Evolutionary conservation across 2,113 vertebrate genomes (phyloP).

Genomic region (Smithornis capensis): DNA sequence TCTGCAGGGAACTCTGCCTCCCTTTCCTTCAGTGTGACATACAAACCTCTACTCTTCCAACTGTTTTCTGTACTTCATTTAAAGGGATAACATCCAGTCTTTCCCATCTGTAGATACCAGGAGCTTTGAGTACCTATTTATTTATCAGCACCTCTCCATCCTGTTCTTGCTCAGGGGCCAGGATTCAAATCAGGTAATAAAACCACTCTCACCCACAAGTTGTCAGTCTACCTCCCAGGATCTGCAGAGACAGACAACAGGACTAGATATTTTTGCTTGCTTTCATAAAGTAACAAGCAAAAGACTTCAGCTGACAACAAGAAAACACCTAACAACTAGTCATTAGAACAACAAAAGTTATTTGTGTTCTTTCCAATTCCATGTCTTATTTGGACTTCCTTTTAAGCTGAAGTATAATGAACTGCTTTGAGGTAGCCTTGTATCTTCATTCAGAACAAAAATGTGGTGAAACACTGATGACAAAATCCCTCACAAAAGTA

Average conservation of each 20-base stretch:
- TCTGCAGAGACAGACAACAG: not conserved
- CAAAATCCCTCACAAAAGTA: not conserved
- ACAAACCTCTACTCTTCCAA: not conserved
- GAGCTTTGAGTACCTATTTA: not conserved
- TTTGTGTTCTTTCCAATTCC: not conserved
- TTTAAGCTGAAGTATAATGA: not conserved
- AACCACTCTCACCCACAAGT: not conserved
- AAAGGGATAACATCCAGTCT: not conserved
- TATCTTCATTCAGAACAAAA: not conserved
- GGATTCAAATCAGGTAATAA: not conserved
- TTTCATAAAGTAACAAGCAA: not conserved
- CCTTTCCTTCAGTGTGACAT: not conserved
- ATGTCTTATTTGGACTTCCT: not conserved
- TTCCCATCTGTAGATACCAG: not conserved
- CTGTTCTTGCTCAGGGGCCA: not conserved
- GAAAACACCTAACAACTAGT: not conserved
- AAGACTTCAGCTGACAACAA: not conserved
- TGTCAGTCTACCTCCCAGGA: not conserved
- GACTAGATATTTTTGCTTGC: not conserved
- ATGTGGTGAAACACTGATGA: not conserved
- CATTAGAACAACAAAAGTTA: not conserved
- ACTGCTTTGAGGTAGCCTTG: not conserved
- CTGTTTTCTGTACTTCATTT: not conserved
- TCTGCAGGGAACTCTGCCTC: not conserved
- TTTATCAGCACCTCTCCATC: not conserved